These are phyloP conservation scores for Dynastes tityus DNA, from an alignment of 2,888 invertebrate species.

Conservation along the genomic window DNA sequence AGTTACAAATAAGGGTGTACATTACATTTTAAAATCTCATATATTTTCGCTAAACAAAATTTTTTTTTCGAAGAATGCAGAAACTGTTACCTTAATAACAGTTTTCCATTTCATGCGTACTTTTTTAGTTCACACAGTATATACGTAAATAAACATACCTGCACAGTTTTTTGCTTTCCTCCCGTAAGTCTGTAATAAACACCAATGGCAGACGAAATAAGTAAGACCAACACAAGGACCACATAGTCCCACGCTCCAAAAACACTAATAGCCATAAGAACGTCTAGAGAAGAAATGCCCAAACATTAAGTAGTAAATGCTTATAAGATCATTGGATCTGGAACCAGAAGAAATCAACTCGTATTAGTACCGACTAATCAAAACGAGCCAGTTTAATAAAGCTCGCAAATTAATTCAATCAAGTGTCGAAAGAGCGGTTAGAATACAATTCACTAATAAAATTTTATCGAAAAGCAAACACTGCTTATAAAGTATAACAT, in stretches of 20 bases:
- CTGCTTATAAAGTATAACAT: not conserved
- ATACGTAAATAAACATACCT: conserved; percentile 71
- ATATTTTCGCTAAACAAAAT: no score
- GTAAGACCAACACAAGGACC: conserved; percentile 81
- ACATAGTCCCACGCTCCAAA: conserved; percentile 84
- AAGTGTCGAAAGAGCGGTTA: not conserved
- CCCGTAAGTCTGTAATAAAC: conserved; percentile 90
- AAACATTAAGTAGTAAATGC: conserved; percentile 4
- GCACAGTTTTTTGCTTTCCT: conserved; percentile 87
- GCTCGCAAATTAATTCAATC: conserved; percentile 25
- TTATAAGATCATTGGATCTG: conserved; percentile 53
- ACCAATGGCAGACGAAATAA: conserved; percentile 84
- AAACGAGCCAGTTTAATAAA: not conserved
- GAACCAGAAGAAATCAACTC: conserved; percentile 27
- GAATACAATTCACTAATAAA: conserved; percentile 40
- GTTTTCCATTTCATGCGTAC: no score
- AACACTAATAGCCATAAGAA: conserved; percentile 53
- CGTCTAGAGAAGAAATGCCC: not conserved
- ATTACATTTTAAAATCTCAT: no score
- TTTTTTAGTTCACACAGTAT: no score
- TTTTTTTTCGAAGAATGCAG: no score
- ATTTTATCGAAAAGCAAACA: conserved; percentile 25
- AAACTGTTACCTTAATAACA: no score
- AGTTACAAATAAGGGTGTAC: no score
- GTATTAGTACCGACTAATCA: not conserved